Base-by-base conservation (phyloP, 2,113 vertebrate genomes). In the Pogonocichla stellata region DNA sequence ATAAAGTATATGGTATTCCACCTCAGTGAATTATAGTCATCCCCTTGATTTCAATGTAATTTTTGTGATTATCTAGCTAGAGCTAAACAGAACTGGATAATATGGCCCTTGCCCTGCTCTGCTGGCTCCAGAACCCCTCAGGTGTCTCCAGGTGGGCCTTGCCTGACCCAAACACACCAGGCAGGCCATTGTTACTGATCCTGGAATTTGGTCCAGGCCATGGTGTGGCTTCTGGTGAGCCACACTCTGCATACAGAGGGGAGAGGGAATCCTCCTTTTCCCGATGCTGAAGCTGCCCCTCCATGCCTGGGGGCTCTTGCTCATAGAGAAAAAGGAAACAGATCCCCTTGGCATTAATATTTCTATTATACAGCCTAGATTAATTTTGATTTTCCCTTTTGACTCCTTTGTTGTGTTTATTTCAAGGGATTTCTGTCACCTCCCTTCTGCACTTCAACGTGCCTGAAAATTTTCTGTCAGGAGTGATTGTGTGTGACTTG, bases 321-420 rank as follows among this genome's bases (percentile, higher is more conserved):
- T 58, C 8, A 0, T 0, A 2, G 45, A 58, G 34, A 28, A 77
- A 25, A 25, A 67, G 70, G 38, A 43, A 73, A 70, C 26, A 2
- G 1, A 47, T 65, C 54, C 42, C 2, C 1, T 57, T 14, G 3
- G 26, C 42, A 83, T 83, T 80, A 85, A 43, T 66, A 82, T 85
- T 85, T 86, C 81, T 78, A 51, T 93, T 88, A 43, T 56, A 77
- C 33, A 84, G 61, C 48, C 66, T 60, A 56, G 70, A 80, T 90
- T 95, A 93, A 92, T 94, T 91, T 82, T 80, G 17, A 62, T 82
- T 94, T 86, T 80, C 62, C 72, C 47, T 72, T 73, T 83, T 86
- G 51, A 56, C 60, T 94, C 60, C 74, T 88, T 95, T 90, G 84
- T 87, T 95, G 66, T 90, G 80, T 86, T 95, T 88, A 64, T 95